phyloP scores from a whole-genome alignment of 1,140 invertebrate species.

The Mamestra configurata region DNA sequence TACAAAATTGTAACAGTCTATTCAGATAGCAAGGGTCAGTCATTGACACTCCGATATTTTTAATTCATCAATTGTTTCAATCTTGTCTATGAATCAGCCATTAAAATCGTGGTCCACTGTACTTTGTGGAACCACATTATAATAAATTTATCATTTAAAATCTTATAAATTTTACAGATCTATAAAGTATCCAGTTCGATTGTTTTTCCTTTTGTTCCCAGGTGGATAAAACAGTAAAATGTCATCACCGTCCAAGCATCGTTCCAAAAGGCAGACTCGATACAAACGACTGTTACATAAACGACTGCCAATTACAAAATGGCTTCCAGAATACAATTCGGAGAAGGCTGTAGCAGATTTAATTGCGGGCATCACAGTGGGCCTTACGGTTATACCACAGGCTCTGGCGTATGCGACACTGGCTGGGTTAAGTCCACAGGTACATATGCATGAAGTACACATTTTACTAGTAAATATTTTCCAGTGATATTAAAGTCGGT shows the following conservation, averaged over 20 bases:
- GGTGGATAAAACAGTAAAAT: slow-evolving; percentile 57
- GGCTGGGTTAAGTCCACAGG: slow-evolving; percentile 94
- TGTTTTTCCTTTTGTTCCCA: slow-evolving; percentile 60
- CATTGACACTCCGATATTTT: slow-evolving; percentile 13
- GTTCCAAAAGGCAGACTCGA: slow-evolving; percentile 76
- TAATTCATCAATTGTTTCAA: slow-evolving; percentile 8
- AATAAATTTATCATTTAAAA: not conserved
- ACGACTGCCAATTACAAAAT: slow-evolving; percentile 86
- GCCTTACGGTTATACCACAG: slow-evolving; percentile 96
- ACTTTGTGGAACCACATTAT: not conserved
- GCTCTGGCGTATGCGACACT: slow-evolving; percentile 95
- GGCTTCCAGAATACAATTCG: slow-evolving; percentile 92
- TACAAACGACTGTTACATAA: slow-evolving; percentile 76
- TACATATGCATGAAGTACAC: slow-evolving; percentile 70
- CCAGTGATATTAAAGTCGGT: not conserved
- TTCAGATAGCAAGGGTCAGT: slow-evolving; percentile 18
- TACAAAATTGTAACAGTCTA: not conserved
- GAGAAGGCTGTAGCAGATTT: slow-evolving; percentile 92
- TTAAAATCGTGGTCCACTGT: not conserved
- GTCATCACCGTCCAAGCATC: slow-evolving; percentile 82
- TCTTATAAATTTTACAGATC: no score
- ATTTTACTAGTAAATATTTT: no score
- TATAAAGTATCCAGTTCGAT: not conserved
- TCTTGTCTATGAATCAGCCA: slow-evolving; percentile 7
- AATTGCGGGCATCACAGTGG: slow-evolving; percentile 95